Evolutionary conservation across 2,888 invertebrate genomes (phyloP).

Genomic region (Hypena proboscidalis): DNA sequence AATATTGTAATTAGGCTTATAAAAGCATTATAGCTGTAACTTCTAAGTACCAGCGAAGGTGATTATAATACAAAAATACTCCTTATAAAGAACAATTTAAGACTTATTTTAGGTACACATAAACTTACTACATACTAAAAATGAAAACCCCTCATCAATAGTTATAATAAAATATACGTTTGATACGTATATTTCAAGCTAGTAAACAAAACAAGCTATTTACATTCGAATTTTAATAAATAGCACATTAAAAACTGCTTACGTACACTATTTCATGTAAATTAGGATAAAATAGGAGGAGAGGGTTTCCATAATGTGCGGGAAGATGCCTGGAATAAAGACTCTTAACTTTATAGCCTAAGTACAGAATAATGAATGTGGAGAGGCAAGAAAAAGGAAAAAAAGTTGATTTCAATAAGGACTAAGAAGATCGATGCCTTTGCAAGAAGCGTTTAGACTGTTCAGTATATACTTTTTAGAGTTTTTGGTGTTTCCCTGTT

Average conservation of each 20-base stretch:
- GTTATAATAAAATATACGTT: no score
- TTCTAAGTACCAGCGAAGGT: no score
- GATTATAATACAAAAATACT: no score
- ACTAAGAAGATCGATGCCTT: no score
- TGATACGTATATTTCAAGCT: no score
- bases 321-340: slow-evolving; percentile 60
- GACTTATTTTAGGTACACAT: no score
- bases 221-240: slow-evolving; percentile 45
- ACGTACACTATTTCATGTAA: slow-evolving; percentile 65
- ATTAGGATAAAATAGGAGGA: slow-evolving; percentile 65
- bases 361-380: slow-evolving; percentile 66
- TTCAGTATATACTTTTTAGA: background rate
- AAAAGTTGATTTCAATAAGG: slow-evolving; percentile 43
- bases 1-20: no score
- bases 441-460: slow-evolving; percentile 22
- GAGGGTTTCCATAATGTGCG: slow-evolving; percentile 52
- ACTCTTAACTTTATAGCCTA: slow-evolving; percentile 58
- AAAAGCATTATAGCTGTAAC: no score
- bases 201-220: slow-evolving; percentile 8
- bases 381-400: slow-evolving; percentile 40
- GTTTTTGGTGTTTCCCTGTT: background rate
- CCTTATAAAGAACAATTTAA: no score
- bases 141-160: no score
- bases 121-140: no score
- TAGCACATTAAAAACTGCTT: slow-evolving; percentile 47